phyloP scores from a whole-genome alignment of 2,797 vertebrate genomes.

The Esox masquinongy region DNA sequence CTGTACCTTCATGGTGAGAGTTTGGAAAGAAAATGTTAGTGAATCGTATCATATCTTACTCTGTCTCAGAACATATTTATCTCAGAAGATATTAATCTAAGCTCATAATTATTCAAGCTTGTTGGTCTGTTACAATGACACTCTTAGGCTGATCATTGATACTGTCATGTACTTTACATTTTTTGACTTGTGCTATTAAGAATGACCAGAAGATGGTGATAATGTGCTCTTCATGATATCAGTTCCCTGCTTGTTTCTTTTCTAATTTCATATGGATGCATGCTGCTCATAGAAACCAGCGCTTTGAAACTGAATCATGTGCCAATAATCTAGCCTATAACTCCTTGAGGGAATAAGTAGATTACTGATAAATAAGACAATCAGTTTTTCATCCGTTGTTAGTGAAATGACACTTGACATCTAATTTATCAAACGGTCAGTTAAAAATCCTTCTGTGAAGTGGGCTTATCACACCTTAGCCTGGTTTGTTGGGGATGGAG shows the following conservation, averaged over 20 bases:
- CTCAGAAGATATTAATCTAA: background rate
- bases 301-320: background rate
- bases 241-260: background rate
- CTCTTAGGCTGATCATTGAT: background rate
- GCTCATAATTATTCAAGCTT: background rate
- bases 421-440: background rate
- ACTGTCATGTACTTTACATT: background rate
- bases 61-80: background rate
- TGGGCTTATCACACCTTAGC: background rate
- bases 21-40: background rate
- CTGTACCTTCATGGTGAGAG: background rate
- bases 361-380: background rate
- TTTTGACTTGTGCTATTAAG: background rate
- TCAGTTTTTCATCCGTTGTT: background rate
- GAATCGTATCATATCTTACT: background rate
- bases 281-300: background rate
- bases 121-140: background rate
- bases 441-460: background rate
- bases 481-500: background rate
- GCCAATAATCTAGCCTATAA: background rate
- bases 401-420: background rate
- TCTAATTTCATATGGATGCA: background rate
- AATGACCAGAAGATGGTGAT: conserved; percentile 11
- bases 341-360: background rate
- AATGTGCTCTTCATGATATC: background rate